Evolutionary conservation across 2,113 vertebrate genomes (phyloP).

Genomic region (Centropristis striata): DNA sequence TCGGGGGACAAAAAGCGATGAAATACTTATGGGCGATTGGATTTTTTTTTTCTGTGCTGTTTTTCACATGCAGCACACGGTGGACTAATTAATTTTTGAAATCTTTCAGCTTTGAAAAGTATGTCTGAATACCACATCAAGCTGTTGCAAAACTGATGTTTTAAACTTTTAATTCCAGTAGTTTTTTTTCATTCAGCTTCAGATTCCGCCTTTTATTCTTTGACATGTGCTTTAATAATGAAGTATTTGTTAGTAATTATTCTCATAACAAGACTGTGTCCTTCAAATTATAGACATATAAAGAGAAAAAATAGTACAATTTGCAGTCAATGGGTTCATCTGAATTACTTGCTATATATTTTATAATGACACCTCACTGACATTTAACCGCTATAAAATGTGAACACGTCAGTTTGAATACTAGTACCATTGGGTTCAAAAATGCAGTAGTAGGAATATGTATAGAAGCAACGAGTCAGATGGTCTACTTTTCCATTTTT

Average conservation of each 20-base stretch:
- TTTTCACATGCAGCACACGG: constrained; percentile 54
- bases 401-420: not conserved
- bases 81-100: constrained; percentile 63
- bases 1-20: constrained; percentile 16
- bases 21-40: constrained; percentile 26
- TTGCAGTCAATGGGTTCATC: too few relatives aligned
- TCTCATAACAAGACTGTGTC: constrained; percentile 5
- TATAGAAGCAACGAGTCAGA: not conserved
- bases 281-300: constrained; percentile 16
- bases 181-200: constrained; percentile 3
- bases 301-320: not conserved
- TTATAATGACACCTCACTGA: not conserved
- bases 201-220: constrained; percentile 18
- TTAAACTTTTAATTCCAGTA: constrained; percentile 35
- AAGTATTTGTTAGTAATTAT: constrained; percentile 34
- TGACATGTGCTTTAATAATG: constrained; percentile 27
- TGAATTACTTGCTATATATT: not conserved
- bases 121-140: constrained; percentile 45
- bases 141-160: constrained; percentile 29
- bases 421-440: not conserved
- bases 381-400: not conserved
- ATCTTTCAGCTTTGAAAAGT: constrained; percentile 34
- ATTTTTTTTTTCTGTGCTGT: constrained; percentile 52
- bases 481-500: not conserved
- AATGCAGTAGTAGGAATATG: not conserved